Evolutionary conservation across 1,140 invertebrate species (phyloP), one percentile per base, ranked within the genome.

Genomic region (Formica exsecta): DNA sequence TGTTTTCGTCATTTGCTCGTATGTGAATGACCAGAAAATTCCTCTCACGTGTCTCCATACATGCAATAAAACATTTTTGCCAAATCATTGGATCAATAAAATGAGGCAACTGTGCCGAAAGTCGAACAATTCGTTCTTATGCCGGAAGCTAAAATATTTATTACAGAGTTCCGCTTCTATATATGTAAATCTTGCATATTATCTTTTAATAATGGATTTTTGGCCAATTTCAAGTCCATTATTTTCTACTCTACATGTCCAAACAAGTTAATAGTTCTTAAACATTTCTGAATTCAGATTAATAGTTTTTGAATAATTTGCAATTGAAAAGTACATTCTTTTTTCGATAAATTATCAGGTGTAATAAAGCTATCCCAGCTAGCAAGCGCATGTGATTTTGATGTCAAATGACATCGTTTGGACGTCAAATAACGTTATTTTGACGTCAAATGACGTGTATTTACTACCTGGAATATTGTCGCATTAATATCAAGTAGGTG

Each of bases 31-130:
- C 19, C 13, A 19, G n/a, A 70, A 29, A 36, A 73, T 73, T 57
- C 0, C 29, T 32, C 32, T 62, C 22, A 68, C n/a, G 32, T 44
- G 22, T 11, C 16, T 9, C 38, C 38, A 76, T 41, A 29, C 7
- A 5, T 16, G 4, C 8, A 16, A 73, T 61, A 25, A 38, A 61
- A 59, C 5, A 38, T 29, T 62, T 62, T 62, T 2, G 57, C 38
- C 5, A 16, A 61, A 76, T 44, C 19, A 44, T 62, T n/a, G 8
- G 44, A 62, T 62, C 38, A 76, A 76, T 9, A 44, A 76, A 62
- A 76, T 61, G 13, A 8, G 2, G 6, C 7, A 54, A 38, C 5
- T 2, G 38, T 36, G 2, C 11, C n/a, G 36, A 38, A 29, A 29
- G 44, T 29, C 9, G 38, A 62, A 44, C 13, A 1, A 25, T 29